Base-by-base conservation (phyloP, 2,888 invertebrate genomes). In the Keiferia lycopersicella region DNA sequence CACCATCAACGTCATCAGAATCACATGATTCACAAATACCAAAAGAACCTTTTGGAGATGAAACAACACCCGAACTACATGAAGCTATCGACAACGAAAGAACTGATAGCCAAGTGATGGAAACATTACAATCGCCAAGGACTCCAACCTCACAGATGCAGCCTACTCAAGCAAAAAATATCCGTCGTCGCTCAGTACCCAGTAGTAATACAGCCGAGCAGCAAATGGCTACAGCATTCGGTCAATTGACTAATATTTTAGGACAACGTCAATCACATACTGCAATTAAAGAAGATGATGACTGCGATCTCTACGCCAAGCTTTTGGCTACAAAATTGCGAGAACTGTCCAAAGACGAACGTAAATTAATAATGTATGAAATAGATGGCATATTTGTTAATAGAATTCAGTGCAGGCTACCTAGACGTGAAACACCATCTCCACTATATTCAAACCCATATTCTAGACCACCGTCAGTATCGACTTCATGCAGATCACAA, bases 301-400 rank as follows among this genome's bases (percentile, higher is more conserved):
- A 67, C 6, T 67, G 65, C 39, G 65, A 67, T 22, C 34, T 65
- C 1, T 65, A 65, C n/a, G 65, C 63, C 48, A 68, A 69, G 34
- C 48, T 69, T n/a, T 60, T 69, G 50, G 69, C 71, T 22, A 69
- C 2, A 68, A 73, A 70, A 53, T 62, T 73, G n/a, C 60, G 70
- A 20, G 66, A 68, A 67, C 62, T 73, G 22, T 53, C 70, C 2
- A 62, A 58, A 22, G 66, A 69, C 18, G 67, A 70, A 67, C 34
- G 71, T 12, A 64, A 63, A 61, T 12, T 67, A 22, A 62, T 73
- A 12, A 68, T 70, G 69, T 67, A 67, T 30, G 62, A 68, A 56
- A 68, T 69, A 63, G 66, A 69, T 62, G 64, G 66, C 51, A 56
- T 67, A 38, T 64, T 68, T 69, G 16, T 67, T 20, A 6, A n/a